Evolutionary conservation across 2,113 vertebrate genomes (phyloP).

Genomic region (Hippoglossus stenolepis): DNA sequence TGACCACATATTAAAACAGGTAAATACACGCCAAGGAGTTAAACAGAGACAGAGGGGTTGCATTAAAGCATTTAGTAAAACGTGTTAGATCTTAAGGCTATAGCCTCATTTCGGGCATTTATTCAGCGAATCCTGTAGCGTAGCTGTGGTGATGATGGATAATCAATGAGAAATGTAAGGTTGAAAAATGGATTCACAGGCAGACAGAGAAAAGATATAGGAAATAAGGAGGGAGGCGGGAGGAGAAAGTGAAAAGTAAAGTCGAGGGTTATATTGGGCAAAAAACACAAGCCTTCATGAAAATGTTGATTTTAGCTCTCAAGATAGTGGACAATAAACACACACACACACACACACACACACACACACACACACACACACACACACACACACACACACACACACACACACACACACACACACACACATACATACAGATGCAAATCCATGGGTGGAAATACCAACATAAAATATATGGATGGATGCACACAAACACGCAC

Average conservation of each 20-base stretch:
- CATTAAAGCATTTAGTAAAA: slow-evolving; percentile 4
- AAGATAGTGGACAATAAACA: slow-evolving; percentile 38
- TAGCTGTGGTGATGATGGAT: slow-evolving; percentile 45
- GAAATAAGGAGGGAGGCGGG: slow-evolving; percentile 4
- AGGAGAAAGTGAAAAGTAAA: slow-evolving; percentile 32
- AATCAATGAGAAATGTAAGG: slow-evolving; percentile 47
- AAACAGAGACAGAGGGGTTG: neutral
- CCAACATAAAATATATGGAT: slow-evolving; percentile 69
- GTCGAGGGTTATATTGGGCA: slow-evolving; percentile 42
- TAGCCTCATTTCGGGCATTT: slow-evolving; percentile 21
- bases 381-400: neutral
- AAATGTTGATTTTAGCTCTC: slow-evolving; percentile 61
- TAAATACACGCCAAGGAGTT: slow-evolving; percentile 5
- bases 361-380: neutral
- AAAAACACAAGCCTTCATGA: slow-evolving; percentile 56
- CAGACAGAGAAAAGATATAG: neutral
- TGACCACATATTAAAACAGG: neutral
- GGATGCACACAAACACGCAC: slow-evolving; percentile 53
- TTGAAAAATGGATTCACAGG: slow-evolving; percentile 40
- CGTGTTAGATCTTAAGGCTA: neutral
- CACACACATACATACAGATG: neutral
- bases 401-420: slow-evolving; percentile 13
- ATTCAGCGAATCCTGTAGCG: slow-evolving; percentile 26
- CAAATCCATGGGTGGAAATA: slow-evolving; percentile 47
- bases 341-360: slow-evolving; percentile 8